Evolutionary conservation across 2,113 vertebrate species (phyloP).

Genomic region (Nestor notabilis): DNA sequence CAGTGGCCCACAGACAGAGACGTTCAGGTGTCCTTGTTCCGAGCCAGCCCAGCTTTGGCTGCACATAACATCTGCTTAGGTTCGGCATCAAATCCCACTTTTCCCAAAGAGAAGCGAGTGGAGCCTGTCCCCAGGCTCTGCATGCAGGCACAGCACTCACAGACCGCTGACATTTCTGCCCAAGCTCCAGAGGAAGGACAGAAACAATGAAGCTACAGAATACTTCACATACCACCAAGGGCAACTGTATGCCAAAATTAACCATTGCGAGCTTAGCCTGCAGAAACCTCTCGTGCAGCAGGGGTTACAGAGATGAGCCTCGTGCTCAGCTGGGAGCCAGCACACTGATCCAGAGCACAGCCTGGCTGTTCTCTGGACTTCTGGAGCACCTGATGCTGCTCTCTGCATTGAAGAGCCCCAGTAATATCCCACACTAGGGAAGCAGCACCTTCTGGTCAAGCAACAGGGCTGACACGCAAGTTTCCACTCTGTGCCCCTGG

Average conservation of each 20-base stretch:
- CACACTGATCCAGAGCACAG: background rate
- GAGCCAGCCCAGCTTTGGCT: background rate
- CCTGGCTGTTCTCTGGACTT: background rate
- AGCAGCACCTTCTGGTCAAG: background rate
- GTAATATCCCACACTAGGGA: background rate
- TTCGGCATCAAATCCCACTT: background rate
- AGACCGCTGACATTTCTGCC: constrained; percentile 38
- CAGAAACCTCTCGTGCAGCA: background rate
- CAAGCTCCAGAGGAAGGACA: constrained; percentile 27
- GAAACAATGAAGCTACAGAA: constrained; percentile 55
- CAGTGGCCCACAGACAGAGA: fast-evolving
- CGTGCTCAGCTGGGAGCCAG: background rate
- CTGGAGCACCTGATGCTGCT: background rate
- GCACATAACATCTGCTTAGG: background rate
- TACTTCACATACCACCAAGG: constrained; percentile 49
- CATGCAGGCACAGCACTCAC: background rate
- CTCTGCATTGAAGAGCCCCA: background rate
- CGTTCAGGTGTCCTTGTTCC: fast-evolving
- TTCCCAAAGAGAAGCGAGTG: background rate
- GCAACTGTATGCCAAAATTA: constrained; percentile 55
- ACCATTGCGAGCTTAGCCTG: constrained; percentile 7
- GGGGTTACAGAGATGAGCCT: background rate
- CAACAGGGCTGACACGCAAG: background rate
- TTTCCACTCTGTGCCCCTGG: background rate
- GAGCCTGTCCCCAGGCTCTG: background rate